Evolutionary conservation across 2,113 vertebrate genomes (phyloP).

Genomic region (Hippotragus niger): DNA sequence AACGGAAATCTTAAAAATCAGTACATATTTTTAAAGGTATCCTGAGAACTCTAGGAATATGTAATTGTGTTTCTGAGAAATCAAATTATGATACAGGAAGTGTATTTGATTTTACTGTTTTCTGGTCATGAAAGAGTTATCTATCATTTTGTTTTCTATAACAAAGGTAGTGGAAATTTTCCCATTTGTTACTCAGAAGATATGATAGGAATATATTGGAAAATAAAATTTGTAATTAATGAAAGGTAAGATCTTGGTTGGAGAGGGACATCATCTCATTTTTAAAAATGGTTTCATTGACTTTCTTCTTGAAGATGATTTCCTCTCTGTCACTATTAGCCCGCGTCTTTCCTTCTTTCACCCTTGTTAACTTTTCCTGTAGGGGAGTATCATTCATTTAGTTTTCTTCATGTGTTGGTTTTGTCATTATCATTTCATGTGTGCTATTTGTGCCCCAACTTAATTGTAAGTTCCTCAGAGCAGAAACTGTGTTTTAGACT

Average conservation of each 20-base stretch:
- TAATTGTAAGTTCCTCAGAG: not conserved
- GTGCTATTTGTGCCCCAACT: not conserved
- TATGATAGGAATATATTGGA: not conserved
- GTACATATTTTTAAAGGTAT: not conserved
- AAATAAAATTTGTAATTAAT: slow-evolving; percentile 12
- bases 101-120: not conserved
- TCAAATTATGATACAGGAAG: not conserved
- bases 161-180: not conserved
- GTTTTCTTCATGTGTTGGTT: not conserved
- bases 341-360: not conserved
- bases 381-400: not conserved
- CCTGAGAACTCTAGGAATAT: not conserved
- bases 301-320: not conserved
- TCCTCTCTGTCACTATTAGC: not conserved
- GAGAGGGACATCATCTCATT: not conserved
- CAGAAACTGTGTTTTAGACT: not conserved
- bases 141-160: not conserved
- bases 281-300: not conserved
- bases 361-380: not conserved
- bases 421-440: not conserved
- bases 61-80: not conserved
- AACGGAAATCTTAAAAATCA: not conserved
- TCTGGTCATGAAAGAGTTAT: not conserved
- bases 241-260: not conserved
- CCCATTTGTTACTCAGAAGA: not conserved